Conservation (phyloP, 2,888 invertebrate species). For the Xanthorhoe spadicearia region DNA sequence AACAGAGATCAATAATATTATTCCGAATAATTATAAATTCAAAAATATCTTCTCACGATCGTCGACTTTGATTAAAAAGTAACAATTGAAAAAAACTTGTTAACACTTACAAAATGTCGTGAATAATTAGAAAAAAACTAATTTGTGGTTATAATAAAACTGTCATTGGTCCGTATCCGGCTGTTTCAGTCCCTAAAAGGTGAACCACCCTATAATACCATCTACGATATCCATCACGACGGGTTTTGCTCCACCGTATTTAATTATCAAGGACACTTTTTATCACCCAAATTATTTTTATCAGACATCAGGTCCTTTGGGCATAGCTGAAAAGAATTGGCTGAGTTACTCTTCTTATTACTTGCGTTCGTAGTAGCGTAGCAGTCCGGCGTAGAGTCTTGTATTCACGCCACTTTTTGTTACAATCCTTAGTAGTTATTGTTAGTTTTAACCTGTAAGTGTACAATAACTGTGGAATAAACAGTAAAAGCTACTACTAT, state of each 20-base stretch:
- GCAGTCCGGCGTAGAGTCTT: too few relatives aligned
- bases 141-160: background rate
- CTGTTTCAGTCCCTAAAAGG: constrained; percentile 23
- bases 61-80: background rate
- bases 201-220: constrained; percentile 31
- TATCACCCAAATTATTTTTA: constrained; percentile 53
- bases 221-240: constrained; percentile 24
- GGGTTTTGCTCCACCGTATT: constrained; percentile 28
- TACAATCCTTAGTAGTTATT: background rate
- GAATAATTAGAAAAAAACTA: background rate
- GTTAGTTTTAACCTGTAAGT: background rate
- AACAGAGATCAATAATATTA: too few relatives aligned
- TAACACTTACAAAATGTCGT: background rate
- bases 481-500: too few relatives aligned
- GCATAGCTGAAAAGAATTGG: constrained; percentile 12
- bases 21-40: too few relatives aligned
- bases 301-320: constrained; percentile 55
- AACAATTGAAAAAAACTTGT: background rate
- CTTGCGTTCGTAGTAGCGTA: background rate
- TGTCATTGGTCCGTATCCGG: constrained; percentile 14
- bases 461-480: background rate
- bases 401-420: too few relatives aligned
- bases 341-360: constrained; percentile 1
- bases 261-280: constrained; percentile 53
- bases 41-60: too few relatives aligned